Evolutionary conservation across 1,140 invertebrate species (phyloP).

Genomic region (Sipha flava): DNA sequence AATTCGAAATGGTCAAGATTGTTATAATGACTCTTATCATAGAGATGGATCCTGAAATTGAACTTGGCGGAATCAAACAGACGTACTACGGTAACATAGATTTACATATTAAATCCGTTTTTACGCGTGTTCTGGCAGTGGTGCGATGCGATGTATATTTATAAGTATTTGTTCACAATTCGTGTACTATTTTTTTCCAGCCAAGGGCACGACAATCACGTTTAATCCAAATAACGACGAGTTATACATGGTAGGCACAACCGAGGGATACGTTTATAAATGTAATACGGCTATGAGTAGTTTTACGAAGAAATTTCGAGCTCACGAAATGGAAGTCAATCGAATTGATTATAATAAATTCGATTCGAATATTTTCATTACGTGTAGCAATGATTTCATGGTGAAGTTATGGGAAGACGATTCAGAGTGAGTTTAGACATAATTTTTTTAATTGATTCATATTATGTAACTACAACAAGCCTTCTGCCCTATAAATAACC

Average conservation of each 20-base stretch:
- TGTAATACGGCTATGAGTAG: conserved; percentile 73
- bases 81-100: not conserved
- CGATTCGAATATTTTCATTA: conserved; percentile 77
- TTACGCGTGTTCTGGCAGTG: too few relatives aligned
- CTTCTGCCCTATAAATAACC: too few relatives aligned
- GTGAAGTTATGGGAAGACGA: conserved; percentile 90
- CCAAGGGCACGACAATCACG: conserved; percentile 73
- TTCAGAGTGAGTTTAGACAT: conserved; percentile 30
- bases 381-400: conserved; percentile 85
- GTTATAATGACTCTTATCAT: conserved; percentile 48
- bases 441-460: not conserved
- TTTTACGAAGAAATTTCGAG: conserved; percentile 66
- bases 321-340: conserved; percentile 83
- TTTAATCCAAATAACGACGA: conserved; percentile 72
- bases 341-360: conserved; percentile 80
- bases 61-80: not conserved
- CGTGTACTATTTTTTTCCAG: conserved; percentile 45
- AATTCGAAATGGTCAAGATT: conserved; percentile 64
- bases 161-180: not conserved
- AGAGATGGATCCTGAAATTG: not conserved
- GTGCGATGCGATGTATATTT: not conserved
- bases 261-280: conserved; percentile 85
- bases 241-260: conserved; percentile 82
- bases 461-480: too few relatives aligned
- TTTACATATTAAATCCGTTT: not conserved